A percentile compares a stretch with the other conserved stretches of the same genome.
Conservation (phyloP, 2,797 vertebrate genomes). For the Peromyscus attwateri region DNA sequence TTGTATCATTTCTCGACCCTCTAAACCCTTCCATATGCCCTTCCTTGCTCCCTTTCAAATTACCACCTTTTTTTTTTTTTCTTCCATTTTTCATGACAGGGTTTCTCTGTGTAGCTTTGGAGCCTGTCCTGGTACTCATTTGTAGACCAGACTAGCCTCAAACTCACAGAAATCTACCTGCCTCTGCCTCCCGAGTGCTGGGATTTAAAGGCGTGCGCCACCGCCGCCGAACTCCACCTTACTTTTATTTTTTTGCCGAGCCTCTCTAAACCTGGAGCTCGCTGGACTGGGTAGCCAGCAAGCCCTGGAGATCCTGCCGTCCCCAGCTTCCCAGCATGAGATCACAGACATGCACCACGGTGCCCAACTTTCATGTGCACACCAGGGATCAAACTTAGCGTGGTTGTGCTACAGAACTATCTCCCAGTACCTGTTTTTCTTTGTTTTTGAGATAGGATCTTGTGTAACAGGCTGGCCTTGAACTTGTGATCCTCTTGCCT, state of each 20-base stretch:
- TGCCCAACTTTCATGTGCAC: not conserved
- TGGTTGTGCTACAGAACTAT: not conserved
- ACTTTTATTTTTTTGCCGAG: too few species aligned
- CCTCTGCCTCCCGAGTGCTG: too few species aligned
- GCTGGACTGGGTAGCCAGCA: not conserved
- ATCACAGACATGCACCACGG: not conserved
- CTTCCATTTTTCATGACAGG: too few species aligned
- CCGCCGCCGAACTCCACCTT: too few species aligned
- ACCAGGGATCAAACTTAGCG: not conserved
- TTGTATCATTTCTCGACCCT: not conserved
- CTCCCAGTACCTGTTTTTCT: not conserved
- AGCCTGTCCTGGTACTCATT: too few species aligned
- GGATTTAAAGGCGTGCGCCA: too few species aligned
- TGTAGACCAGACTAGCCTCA: too few species aligned
- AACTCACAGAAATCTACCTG: too few species aligned
- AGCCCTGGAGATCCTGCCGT: not conserved
- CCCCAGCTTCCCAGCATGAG: too few species aligned
- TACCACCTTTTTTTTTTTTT: too few species aligned
- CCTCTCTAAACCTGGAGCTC: not conserved
- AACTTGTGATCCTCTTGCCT: not conserved
- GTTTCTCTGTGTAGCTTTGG: too few species aligned
- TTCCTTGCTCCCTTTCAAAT: not conserved
- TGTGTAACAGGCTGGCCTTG: not conserved
- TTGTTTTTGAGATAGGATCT: not conserved
- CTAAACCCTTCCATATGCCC: not conserved